Evolutionary conservation across 2,113 vertebrate genomes (phyloP).

Genomic region (Pomatostomus ruficeps): DNA sequence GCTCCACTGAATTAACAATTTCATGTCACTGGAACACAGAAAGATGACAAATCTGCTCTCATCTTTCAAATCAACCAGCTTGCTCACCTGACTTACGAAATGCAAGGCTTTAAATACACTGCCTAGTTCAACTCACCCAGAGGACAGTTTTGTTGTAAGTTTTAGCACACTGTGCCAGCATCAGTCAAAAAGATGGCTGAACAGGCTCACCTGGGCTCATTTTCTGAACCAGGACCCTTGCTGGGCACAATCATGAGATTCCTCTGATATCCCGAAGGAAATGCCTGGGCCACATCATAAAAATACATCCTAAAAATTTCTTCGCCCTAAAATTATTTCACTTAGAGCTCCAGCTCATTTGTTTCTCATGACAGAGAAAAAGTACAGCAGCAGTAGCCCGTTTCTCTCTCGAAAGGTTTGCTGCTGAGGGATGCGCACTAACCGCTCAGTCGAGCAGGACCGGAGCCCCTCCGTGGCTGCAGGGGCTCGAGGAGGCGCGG

Average conservation of each 20-base stretch:
- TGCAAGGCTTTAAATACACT: not conserved
- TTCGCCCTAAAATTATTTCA: not conserved
- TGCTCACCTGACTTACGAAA: not conserved
- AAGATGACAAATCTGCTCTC: not conserved
- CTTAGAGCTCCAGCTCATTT: not conserved
- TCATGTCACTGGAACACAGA: not conserved
- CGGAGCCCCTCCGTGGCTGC: no score
- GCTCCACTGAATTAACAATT: not conserved
- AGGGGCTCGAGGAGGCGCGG: no score
- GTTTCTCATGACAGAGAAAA: not conserved
- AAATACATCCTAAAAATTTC: not conserved
- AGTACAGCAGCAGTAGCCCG: rapidly evolving
- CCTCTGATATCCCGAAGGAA: not conserved
- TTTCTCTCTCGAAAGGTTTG: rapidly evolving
- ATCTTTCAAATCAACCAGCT: not conserved
- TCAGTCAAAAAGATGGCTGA: not conserved
- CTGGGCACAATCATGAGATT: not conserved
- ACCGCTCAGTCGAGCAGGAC: rapidly evolving
- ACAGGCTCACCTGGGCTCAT: not conserved
- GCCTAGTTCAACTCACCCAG: not conserved
- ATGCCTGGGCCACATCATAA: not conserved
- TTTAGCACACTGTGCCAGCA: not conserved
- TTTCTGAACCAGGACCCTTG: not conserved
- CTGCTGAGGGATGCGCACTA: rapidly evolving
- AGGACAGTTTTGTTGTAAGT: not conserved